Base-by-base conservation (phyloP, 2,888 invertebrate species). In the Nematopogon swammerdamellus region DNA sequence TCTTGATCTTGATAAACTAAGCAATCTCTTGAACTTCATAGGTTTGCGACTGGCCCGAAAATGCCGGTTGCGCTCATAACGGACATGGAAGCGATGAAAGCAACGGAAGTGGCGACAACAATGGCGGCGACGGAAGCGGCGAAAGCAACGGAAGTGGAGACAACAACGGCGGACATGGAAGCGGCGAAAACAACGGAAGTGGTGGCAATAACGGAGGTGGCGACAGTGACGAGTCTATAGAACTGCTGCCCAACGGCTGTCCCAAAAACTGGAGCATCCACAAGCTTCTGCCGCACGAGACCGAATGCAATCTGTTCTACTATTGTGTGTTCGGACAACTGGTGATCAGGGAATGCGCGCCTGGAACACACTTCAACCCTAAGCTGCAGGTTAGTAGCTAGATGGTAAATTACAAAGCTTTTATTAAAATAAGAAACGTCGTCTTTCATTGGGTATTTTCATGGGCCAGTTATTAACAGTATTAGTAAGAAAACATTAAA, bases 251-350 rank as follows among this genome's bases (percentile, higher is more conserved):
- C 0, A 64, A 63, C 47, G 63, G 62, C 1, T 64, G 65, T 30
- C 64, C 65, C 1, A 54, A 58, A 19, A 56, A 61, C 50, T 59
- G 56, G 46, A 19, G 54, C 8, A 49, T 61, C 3, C 60, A 65
- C 18, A 51, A 54, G 3, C 54, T 64, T 0, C 45, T 67, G 3
- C 65, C 66, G 0, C 65, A 67, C 45, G 60, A 60, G 48, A 54
- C 47, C 0, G 53, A 63, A 10, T 67, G 67, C 50, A 50, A 50
- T 19, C 58, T 57, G 19, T 66, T 62, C 59, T 67, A 67, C 52
- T 58, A 61, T 17, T 67, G 67, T 47, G 57, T 59, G 1, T 51
- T 53, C n/a, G 67, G 66, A 2, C 53, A 62, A 16, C 56, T 54
- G 19, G 57, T 60, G 0, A 56, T 58, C 46, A 56, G 56, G 16